Conservation (phyloP, 2,888 invertebrate species). For the Candidula unifasciata region DNA sequence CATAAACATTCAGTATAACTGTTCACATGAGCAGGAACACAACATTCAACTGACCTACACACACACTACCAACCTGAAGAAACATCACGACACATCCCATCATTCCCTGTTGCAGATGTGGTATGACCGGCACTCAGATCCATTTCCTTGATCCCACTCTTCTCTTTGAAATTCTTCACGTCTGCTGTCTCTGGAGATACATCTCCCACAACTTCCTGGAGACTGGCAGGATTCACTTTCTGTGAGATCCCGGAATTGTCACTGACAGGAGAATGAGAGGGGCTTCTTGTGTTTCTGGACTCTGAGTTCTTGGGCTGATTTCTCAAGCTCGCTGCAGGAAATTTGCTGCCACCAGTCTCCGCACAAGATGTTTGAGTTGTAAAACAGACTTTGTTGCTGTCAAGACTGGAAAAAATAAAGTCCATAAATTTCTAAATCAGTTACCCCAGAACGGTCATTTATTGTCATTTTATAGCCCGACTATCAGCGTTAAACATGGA, state of each 20-base stretch:
- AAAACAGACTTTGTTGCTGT: not conserved
- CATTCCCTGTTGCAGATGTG: not conserved
- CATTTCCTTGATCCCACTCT: not conserved
- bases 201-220: not conserved
- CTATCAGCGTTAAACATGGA: not conserved
- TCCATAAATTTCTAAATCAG: not conserved
- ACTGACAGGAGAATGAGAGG: not conserved
- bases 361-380: not conserved
- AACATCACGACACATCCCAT: not conserved
- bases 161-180: not conserved
- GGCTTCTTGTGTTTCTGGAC: not conserved
- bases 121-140: not conserved
- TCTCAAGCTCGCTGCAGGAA: not conserved
- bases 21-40: too few relatives aligned
- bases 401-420: not conserved
- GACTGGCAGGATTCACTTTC: not conserved
- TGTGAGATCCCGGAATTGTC: not conserved
- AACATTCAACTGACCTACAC: too few relatives aligned
- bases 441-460: not conserved
- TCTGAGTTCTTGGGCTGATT: not conserved
- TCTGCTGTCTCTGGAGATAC: not conserved
- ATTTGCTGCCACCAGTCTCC: not conserved
- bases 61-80: not conserved
- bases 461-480: not conserved
- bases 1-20: too few relatives aligned